These are phyloP conservation scores for Tangara arthus DNA, from an alignment of 2,797 vertebrate species.

Conservation along the genomic window DNA sequence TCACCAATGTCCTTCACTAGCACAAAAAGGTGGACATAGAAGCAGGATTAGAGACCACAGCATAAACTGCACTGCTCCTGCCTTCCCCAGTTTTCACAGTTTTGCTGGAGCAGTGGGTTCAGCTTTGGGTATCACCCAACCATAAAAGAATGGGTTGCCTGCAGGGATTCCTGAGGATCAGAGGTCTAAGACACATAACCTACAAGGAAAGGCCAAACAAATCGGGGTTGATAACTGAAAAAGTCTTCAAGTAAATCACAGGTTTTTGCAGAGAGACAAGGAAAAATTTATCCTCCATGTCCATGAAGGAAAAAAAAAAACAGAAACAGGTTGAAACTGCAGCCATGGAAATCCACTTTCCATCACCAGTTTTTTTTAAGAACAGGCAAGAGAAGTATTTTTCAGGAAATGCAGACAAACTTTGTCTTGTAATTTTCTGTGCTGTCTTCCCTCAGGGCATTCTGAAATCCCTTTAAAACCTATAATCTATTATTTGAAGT, in stretches of 20 bases:
- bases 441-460: not conserved
- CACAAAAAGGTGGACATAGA: not conserved
- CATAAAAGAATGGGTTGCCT: not conserved
- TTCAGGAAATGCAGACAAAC: not conserved
- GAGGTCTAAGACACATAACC: not conserved
- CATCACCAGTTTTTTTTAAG: not conserved
- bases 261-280: not conserved
- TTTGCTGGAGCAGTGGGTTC: not conserved
- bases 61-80: not conserved
- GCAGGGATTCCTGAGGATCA: not conserved
- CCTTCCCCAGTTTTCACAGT: not conserved
- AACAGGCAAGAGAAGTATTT: not conserved
- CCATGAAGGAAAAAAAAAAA: not conserved
- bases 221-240: not conserved
- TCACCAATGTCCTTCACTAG: not conserved
- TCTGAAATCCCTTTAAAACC: slow-evolving; percentile 4
- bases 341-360: not conserved
- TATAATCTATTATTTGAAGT: not conserved
- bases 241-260: not conserved
- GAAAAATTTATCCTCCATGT: not conserved
- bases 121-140: not conserved
- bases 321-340: not conserved
- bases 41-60: not conserved
- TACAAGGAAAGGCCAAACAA: not conserved
- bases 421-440: not conserved